phyloP scores from a whole-genome alignment of 1,140 invertebrate genomes.

The Bilobella aurantiaca region DNA sequence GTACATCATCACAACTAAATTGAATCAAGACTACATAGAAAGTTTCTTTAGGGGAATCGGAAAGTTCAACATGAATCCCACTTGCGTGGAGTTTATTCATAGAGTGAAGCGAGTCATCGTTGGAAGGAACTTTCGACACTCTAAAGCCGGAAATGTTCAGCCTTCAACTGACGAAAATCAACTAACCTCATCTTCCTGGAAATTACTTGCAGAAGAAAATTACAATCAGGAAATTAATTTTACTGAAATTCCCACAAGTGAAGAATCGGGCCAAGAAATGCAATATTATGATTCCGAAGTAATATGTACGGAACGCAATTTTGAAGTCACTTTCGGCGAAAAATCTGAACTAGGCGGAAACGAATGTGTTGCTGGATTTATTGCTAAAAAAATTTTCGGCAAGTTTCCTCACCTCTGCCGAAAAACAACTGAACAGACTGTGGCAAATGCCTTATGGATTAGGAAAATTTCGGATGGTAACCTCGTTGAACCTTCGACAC shows the following conservation, averaged over 20 bases:
- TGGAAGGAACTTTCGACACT: not conserved
- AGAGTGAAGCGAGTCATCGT: not conserved
- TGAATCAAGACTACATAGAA: conserved; percentile 2
- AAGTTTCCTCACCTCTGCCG: not conserved
- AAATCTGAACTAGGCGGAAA: not conserved
- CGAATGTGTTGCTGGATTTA: conserved; percentile 4
- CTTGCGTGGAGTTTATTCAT: not conserved
- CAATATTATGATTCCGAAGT: not conserved
- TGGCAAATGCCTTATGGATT: not conserved
- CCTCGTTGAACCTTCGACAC: not conserved
- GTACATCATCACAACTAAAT: not conserved
- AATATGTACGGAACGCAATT: not conserved
- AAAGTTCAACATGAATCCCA: not conserved
- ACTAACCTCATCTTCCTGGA: not conserved
- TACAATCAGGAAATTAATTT: too few species aligned
- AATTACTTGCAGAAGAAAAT: too few species aligned
- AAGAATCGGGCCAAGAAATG: not conserved
- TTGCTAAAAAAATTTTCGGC: not conserved
- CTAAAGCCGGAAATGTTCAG: not conserved
- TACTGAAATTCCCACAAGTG: not conserved
- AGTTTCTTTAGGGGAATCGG: not conserved
- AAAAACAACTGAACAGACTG: not conserved
- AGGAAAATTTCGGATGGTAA: not conserved
- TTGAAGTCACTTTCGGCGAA: not conserved
- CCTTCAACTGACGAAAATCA: not conserved